Evolutionary conservation across 2,888 invertebrate genomes (phyloP), one percentile per base, ranked within the genome.

Genomic region (Habrosyne pyritoides): DNA sequence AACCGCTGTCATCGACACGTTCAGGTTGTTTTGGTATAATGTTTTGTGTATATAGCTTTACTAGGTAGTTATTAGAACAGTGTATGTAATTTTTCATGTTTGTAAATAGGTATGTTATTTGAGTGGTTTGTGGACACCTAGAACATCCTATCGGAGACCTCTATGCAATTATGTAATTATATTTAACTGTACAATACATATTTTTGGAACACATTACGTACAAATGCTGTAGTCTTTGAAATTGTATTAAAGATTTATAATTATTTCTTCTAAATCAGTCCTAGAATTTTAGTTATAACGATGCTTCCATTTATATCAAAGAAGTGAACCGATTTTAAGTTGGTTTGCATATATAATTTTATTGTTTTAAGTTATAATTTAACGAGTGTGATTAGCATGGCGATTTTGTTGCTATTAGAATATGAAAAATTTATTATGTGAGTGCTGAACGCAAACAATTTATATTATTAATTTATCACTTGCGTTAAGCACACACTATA

Each of bases 221-320:
- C 74, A 76, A 75, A 67, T 60, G 59, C 64, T 53, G 69, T 73
- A 73, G 68, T 66, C 53, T 73, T 67, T 72, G 61, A 61, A 59
- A 63, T 69, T 62, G 59, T 59, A 56, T 55, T 67, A 63, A 59
- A 57, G 53, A 63, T 62, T 63, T 61, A 59, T 63, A 64, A 63
- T 73, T 69, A 66, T 68, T 69, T 76, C 72, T 72, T 73, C 68
- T 69, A 70, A 75, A 71, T 73, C 75, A 72, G 66, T 72, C 70
- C 70, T 88, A 87, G 82, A 71, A 81, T 79, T 76, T 90, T 91
- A 89, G 83, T 87, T 91, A 77, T 86, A 83, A 90, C 88, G 87
- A 91, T 92, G 92, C 92, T 92, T 92, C 92, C 92, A 92, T 86
- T 90, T 85, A 91, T 92, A 91, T 92, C 92, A 92, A 92, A 92